Base-by-base conservation (phyloP, 2,888 invertebrate genomes). In the Drosophila rubida region DNA sequence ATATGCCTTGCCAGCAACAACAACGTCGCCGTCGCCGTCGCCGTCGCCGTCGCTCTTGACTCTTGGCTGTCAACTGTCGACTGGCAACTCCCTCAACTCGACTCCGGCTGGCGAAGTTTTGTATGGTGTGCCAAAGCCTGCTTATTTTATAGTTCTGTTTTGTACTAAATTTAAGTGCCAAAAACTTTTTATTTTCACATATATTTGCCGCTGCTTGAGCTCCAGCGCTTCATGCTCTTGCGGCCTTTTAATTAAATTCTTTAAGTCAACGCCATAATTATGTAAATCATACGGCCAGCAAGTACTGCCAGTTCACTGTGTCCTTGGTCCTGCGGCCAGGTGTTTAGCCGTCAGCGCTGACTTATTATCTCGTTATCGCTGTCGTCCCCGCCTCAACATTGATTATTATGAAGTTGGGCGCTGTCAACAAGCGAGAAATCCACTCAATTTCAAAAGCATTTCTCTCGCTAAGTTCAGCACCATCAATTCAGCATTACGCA, bases 401-500 rank as follows among this genome's bases (percentile, higher is more conserved):
- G 75, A 78, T 85, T 85, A 82, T 87, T 82, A 79, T 66, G 83
- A 80, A 73, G 66, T 85, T 70, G 69, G 35, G 50, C 79, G 50
- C 79, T 75, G 65, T 87, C 85, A 62, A 62, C 66, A 37, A 45
- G 62, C 49, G 46, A 23, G 39, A 68, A 88, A 80, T 73, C 78
- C 81, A 80, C 75, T 86, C 69, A 75, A 75, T 73, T 66, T 68
- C 55, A 61, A 65, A 60, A 59, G 35, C 69, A 66, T 60, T 2
- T 6, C 22, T 23, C 46, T 22, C 30, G 63, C 57, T 13, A 68
- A 66, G 44, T 62, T 79, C 65, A 45, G 54, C 76, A 62, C 62
- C 69, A 74, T 76, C 66, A 77, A 83, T 86, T 77, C 70, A 70
- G 80, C 87, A 88, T 83, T 86, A 77, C 58, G 68, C 75, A 75